These are phyloP conservation scores for Hippocampus barbouri DNA, from an alignment of 2,113 vertebrate genomes.

Conservation along the genomic window DNA sequence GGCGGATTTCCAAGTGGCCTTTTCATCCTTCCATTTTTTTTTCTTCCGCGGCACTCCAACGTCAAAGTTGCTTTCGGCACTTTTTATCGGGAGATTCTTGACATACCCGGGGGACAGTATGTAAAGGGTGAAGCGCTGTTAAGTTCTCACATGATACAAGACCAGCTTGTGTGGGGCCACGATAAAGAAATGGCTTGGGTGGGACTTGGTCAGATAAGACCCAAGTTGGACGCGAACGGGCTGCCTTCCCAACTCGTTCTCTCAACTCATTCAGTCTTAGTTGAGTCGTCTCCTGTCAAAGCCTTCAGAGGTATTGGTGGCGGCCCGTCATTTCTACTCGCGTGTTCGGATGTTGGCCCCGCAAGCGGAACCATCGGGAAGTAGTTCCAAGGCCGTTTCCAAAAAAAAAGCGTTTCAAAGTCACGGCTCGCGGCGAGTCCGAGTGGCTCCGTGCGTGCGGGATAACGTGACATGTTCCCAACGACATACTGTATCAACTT, in stretches of 20 bases:
- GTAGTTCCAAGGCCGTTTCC: conserved; percentile 45
- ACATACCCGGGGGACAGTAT: not conserved
- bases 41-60: too few species aligned
- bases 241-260: not conserved
- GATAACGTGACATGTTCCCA: conserved; percentile 42
- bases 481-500: conserved; percentile 40
- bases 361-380: not conserved
- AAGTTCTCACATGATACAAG: not conserved
- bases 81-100: too few species aligned
- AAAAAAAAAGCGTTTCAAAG: conserved; percentile 40
- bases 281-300: not conserved
- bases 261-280: not conserved
- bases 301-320: not conserved
- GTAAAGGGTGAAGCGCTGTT: not conserved
- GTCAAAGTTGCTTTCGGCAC: too few species aligned
- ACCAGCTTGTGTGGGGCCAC: not conserved
- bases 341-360: not conserved
- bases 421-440: conserved; percentile 14
- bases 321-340: not conserved
- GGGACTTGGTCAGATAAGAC: conserved; percentile 1
- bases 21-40: too few species aligned
- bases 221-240: not conserved
- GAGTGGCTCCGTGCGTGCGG: conserved; percentile 25
- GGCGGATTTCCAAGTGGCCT: too few species aligned
- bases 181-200: not conserved